phyloP scores from a whole-genome alignment of 2,797 vertebrate genomes.

The Vultur gryphus region DNA sequence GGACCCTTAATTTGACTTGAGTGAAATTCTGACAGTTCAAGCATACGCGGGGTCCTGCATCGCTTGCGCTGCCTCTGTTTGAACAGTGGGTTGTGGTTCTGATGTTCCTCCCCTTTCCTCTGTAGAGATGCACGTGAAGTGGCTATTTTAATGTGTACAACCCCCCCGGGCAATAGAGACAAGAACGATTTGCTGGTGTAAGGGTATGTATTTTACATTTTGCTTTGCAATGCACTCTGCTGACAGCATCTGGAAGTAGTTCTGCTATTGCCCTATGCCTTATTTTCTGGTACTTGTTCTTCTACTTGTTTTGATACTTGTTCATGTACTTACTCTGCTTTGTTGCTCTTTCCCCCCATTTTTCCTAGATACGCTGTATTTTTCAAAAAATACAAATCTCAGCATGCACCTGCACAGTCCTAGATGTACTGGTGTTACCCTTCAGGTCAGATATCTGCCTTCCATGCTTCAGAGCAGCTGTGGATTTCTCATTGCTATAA shows the following conservation, averaged over 20 bases:
- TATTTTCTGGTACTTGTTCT: background rate
- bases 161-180: background rate
- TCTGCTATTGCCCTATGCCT: background rate
- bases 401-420: background rate
- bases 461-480: rapidly evolving
- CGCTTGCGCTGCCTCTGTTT: rapidly evolving
- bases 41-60: rapidly evolving
- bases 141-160: rapidly evolving
- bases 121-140: rapidly evolving
- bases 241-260: background rate
- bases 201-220: background rate
- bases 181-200: background rate
- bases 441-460: background rate
- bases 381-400: background rate
- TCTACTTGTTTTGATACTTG: background rate
- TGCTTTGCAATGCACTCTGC: background rate
- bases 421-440: background rate
- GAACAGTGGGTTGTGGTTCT: background rate
- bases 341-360: background rate
- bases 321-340: background rate
- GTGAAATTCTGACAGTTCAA: background rate
- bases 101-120: background rate
- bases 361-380: background rate
- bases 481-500: background rate
- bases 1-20: background rate